Evolutionary conservation across 2,888 invertebrate genomes (phyloP), one percentile per base, ranked within the genome.

Genomic region (Gryllus longicercus): DNA sequence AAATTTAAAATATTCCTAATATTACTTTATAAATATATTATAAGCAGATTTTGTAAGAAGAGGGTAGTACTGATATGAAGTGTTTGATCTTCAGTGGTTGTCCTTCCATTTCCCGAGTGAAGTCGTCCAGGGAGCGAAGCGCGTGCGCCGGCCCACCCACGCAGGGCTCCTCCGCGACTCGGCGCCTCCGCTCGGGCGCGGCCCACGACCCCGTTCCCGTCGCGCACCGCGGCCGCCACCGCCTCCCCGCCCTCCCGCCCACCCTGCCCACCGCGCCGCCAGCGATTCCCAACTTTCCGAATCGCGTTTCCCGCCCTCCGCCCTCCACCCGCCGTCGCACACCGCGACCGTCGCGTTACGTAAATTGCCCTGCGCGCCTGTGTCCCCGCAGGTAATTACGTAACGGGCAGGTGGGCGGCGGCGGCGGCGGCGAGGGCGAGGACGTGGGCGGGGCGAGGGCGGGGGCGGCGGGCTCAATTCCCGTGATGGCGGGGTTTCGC

Each of bases 401-500:
- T 63, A 63, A 63, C 63, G 63, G 63, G 63, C 16, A 14, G n/a
- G 63, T 63, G 63, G n/a, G n/a, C n/a, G 63, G 63, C n/a, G 63
- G 63, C 14, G 16, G n/a, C 16, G 14, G 63, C 10, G 16, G 63
- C 25, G 25, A 25, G 25, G 25, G 25, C 25, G 25, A 25, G 25
- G 25, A 25, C 25, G 25, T 38, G 38, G 38, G 38, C 38, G 38
- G 63, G 16, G n/a, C 16, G 63, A 2, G 63, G 63, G 63, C n/a
- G 63, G 63, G 16, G 16, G n/a, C 16, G 14, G 63, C 63, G 16
- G 10, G 63, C 63, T 63, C 63, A 63, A 63, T 63, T 63, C 63
- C 63, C 63, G 63, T 63, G 63, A 63, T 63, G 63, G 63, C 63
- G 16, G 63, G 63, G 63, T 63, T 63, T 63, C 63, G 63, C 63